Percentiles rank a stretch among this genome's conserved stretches.
These are phyloP conservation scores for Strigamia crassipes DNA, from an alignment of 2,888 invertebrate species.

Conservation along the genomic window DNA sequence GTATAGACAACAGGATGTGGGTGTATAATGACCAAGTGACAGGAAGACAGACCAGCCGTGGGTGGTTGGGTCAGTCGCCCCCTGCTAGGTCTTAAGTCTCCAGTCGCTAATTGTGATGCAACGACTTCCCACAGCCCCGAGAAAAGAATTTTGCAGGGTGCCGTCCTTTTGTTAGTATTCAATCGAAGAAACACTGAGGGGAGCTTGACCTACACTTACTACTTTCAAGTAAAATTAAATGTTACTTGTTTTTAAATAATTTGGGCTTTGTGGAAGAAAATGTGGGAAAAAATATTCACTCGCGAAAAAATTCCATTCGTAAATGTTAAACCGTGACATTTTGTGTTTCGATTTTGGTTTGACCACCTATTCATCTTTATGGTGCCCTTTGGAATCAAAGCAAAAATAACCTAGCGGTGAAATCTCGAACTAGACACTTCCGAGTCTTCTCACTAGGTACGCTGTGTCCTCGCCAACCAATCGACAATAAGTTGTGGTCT, in stretches of 20 bases:
- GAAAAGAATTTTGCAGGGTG: conserved; percentile 16
- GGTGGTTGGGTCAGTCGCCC: conserved; percentile 40
- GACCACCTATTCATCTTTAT: neutral
- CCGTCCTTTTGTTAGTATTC: conserved; percentile 1
- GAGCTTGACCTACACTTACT: neutral
- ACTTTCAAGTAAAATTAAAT: neutral
- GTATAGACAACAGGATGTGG: conserved; percentile 42
- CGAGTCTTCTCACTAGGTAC: neutral
- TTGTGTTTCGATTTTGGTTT: neutral
- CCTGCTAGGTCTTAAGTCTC: conserved; percentile 33
- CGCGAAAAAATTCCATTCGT: neutral
- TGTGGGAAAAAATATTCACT: neutral
- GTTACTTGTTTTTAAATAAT: neutral
- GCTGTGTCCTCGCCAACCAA: neutral
- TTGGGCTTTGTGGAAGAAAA: neutral
- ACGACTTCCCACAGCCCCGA: conserved; percentile 32
- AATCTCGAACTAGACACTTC: neutral
- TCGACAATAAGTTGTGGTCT: conserved; percentile 20
- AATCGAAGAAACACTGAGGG: neutral
- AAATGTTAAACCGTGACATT: neutral
- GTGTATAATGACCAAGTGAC: conserved; percentile 42
- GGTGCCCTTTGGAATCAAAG: neutral
- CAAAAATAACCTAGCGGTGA: neutral
- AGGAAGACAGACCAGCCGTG: conserved; percentile 35
- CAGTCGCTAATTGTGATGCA: conserved; percentile 40